phyloP scores from a whole-genome alignment of 2,113 vertebrate genomes.

The Oxygymnocypris stewartii region DNA sequence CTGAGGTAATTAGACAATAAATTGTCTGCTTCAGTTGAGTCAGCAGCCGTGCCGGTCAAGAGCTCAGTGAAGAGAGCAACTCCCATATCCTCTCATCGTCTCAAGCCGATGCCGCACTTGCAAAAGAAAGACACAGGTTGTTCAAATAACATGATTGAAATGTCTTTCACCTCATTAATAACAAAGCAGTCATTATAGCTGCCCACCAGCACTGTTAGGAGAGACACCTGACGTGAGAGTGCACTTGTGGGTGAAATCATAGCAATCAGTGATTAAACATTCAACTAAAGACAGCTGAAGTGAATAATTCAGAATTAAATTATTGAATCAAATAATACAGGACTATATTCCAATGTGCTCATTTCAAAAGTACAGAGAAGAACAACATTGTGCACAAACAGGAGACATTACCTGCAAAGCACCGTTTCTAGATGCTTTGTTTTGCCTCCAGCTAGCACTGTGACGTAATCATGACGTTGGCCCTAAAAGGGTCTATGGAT shows the following conservation, averaged over 20 bases:
- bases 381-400: too few species aligned
- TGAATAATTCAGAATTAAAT: not conserved
- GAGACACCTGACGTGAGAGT: not conserved
- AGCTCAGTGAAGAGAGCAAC: slow-evolving; percentile 10
- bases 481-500: too few species aligned
- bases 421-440: too few species aligned
- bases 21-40: slow-evolving; percentile 22
- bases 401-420: too few species aligned
- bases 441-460: too few species aligned
- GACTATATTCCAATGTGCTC: not conserved
- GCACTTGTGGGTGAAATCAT: not conserved
- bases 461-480: too few species aligned
- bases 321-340: not conserved
- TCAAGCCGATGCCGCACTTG: not conserved
- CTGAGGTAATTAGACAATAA: slow-evolving; percentile 34
- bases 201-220: not conserved
- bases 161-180: not conserved
- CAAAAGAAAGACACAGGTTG: not conserved
- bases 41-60: not conserved
- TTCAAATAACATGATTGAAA: not conserved
- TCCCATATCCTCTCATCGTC: not conserved
- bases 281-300: not conserved
- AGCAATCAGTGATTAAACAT: not conserved
- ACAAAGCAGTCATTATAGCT: not conserved
- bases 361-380: not conserved